phyloP scores from a whole-genome alignment of 2,113 vertebrate species.

The Hippocampus guttulatus region DNA sequence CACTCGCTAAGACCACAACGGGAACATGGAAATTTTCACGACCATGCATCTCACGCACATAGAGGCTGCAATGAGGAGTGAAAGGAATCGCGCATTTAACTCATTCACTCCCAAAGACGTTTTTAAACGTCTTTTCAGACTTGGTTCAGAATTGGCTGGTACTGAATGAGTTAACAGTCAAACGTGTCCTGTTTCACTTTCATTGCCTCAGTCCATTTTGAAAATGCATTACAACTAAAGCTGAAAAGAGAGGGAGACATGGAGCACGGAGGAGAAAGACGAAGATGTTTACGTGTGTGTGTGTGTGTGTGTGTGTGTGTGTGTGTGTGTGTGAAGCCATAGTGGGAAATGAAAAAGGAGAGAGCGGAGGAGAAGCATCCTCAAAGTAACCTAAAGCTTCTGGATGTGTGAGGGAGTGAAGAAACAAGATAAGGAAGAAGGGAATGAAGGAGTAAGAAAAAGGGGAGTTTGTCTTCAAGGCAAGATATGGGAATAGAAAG shows the following conservation, averaged over 20 bases:
- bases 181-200: constrained; percentile 65
- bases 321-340: constrained; percentile 12
- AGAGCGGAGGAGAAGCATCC: constrained; percentile 40
- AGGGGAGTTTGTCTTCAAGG: constrained; percentile 44
- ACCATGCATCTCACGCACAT: constrained; percentile 10
- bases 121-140: too few species aligned
- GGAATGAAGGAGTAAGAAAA: constrained; percentile 46
- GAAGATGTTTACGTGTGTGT: constrained; percentile 10
- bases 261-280: constrained; percentile 27
- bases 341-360: constrained; percentile 33
- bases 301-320: constrained; percentile 1
- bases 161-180: too few species aligned
- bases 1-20: constrained; percentile 29
- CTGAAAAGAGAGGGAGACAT: constrained; percentile 54
- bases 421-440: constrained; percentile 61
- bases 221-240: constrained; percentile 70
- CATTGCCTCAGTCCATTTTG: constrained; percentile 71
- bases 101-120: too few species aligned
- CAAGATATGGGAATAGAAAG: constrained; percentile 61
- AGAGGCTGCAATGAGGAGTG: constrained; percentile 57
- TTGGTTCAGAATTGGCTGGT: too few species aligned
- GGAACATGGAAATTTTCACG: constrained; percentile 5
- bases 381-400: constrained; percentile 59
- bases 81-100: constrained; percentile 69
- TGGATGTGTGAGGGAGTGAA: constrained; percentile 44